Evolutionary conservation across 1,140 invertebrate species (phyloP).

Genomic region (Zophobas atratus): DNA sequence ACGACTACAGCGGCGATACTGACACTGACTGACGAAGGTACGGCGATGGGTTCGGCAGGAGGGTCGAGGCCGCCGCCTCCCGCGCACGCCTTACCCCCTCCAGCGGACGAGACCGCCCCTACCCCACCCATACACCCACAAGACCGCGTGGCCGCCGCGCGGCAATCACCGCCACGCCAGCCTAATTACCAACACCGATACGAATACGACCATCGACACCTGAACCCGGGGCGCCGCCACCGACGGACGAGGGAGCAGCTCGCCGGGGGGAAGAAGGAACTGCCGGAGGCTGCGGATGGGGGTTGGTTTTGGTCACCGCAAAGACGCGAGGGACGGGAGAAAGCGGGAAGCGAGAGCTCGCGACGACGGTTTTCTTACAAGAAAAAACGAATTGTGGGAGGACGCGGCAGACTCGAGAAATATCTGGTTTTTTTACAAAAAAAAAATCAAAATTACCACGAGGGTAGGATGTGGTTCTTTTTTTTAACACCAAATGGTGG

Average conservation of each 20-base stretch:
- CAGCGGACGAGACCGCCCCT: slow-evolving; percentile 57
- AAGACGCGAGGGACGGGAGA: no score
- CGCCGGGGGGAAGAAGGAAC: no score
- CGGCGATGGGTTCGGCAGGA: slow-evolving; percentile 54
- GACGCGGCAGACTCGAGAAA: no score
- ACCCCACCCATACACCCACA: slow-evolving; percentile 65
- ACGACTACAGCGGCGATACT: slow-evolving; percentile 53
- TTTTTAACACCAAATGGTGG: no score
- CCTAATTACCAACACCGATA: slow-evolving; percentile 60
- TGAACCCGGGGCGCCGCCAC: slow-evolving; percentile 47
- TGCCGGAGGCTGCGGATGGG: no score
- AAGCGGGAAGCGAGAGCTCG: no score
- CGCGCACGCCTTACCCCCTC: slow-evolving; percentile 66
- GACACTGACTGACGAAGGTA: slow-evolving; percentile 2
- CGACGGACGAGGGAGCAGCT: background rate
- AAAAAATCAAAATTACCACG: no score
- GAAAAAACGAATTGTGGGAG: no score
- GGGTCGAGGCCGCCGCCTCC: slow-evolving; percentile 64
- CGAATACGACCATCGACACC: slow-evolving; percentile 50
- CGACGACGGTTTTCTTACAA: no score
- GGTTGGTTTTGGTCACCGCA: no score
- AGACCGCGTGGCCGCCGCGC: slow-evolving; percentile 63
- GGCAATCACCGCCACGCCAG: slow-evolving; percentile 55
- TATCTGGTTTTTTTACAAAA: no score
- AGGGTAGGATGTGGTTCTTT: no score